Evolutionary conservation across 1,140 invertebrate species (phyloP), one percentile per base, ranked within the genome.

Genomic region (Schlechtendalia chinensis): DNA sequence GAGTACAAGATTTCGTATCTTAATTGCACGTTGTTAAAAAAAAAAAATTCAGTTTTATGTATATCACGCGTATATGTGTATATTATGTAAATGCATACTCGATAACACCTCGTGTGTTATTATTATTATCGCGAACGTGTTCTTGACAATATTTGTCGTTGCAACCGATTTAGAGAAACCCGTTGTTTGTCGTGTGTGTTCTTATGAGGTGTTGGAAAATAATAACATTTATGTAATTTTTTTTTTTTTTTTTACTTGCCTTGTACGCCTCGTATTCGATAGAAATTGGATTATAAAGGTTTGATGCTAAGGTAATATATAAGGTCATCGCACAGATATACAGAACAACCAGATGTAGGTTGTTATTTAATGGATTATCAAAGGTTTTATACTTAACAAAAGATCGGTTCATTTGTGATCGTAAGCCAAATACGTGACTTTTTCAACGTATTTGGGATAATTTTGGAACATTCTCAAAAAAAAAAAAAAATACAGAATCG

Each of bases 241-340:
- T 53, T 72, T 29, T 1, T 50, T 53, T 27, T 53, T 19, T 8
- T 53, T 53, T 54, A 19, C 1, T 50, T 53, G 17, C 19, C 11
- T 8, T 17, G 69, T 54, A 72, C 17, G 27, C 50, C 47, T 54
- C 10, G 17, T 27, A 72, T 72, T 29, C 5, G 17, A 17, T 54
- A 50, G 17, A 79, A 79, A 45, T 61, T 39, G 39, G 75, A 79
- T 79, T 79, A 79, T 63, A 63, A 79, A 79, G 75, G 56, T 77
- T 45, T 54, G 17, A 4, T 16, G 16, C 5, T 77, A 50, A 50
- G 19, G 47, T 39, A 19, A 29, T 56, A 29, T 74, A 24, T 45
- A 45, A 47, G 32, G 45, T 63, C 75, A 45, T 45, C 19, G 53
- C 32, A 50, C 47, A 14, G 47, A 50, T 6, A 50, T 45, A 50